Percentiles rank a stretch among this genome's conserved stretches.
phyloP scores from a whole-genome alignment of 1,140 invertebrate genomes.

The Ridgeia piscesae region DNA sequence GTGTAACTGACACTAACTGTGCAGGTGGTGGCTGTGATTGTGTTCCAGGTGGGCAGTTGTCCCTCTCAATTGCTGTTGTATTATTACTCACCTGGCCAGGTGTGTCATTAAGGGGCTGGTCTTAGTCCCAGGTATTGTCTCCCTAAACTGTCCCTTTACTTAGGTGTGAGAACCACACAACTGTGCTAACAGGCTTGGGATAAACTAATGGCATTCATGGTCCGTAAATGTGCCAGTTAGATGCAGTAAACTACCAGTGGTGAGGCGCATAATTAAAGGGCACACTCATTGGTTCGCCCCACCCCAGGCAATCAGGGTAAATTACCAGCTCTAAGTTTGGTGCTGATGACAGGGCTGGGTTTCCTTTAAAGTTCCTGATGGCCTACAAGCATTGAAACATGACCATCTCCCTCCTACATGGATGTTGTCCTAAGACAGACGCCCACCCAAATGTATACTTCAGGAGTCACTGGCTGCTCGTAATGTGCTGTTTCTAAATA shows the following conservation, averaged over 20 bases:
- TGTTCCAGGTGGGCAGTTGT: not conserved
- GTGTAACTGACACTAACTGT: not conserved
- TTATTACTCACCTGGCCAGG: not conserved
- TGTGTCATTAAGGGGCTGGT: not conserved
- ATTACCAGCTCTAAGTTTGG: not conserved
- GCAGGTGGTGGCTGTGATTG: not conserved
- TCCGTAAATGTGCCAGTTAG: not conserved
- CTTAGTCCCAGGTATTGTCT: not conserved
- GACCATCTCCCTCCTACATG: not conserved
- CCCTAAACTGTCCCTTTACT: not conserved
- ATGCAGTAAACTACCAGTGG: not conserved
- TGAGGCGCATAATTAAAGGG: not conserved
- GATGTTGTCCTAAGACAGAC: not conserved
- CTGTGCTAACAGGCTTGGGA: not conserved
- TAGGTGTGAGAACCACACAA: not conserved
- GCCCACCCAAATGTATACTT: not conserved
- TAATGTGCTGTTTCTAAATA: not conserved
- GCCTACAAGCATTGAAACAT: not conserved
- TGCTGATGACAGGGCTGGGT: not conserved
- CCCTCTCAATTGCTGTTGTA: not conserved
- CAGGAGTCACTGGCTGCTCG: not conserved
- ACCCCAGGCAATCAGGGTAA: not conserved
- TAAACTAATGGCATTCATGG: not conserved
- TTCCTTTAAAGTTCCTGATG: not conserved
- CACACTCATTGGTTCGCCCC: not conserved